Conservation (phyloP, 2,888 invertebrate species). For the Protula sp. region DNA sequence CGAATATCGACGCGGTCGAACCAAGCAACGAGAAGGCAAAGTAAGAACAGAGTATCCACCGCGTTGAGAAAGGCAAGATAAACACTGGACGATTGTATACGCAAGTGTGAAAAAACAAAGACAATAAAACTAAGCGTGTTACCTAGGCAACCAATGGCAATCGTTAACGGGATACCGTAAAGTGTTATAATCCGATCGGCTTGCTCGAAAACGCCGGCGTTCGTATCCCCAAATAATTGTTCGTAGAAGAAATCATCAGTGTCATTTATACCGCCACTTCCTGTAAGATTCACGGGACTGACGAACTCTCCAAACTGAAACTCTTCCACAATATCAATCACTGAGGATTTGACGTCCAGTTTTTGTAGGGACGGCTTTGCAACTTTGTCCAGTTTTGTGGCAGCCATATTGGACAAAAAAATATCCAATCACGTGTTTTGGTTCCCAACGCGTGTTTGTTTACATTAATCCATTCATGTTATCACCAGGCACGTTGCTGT, state of each 20-base stretch:
- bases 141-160: slow-evolving; percentile 7
- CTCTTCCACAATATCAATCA: neutral
- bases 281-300: too few species aligned
- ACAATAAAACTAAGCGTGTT: slow-evolving; percentile 13
- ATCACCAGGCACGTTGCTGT: too few species aligned
- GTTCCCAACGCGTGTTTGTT: too few species aligned
- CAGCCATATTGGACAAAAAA: neutral
- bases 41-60: slow-evolving; percentile 14
- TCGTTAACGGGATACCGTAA: slow-evolving; percentile 8
- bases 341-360: neutral
- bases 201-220: neutral
- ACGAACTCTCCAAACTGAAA: neutral
- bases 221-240: neutral
- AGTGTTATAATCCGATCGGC: slow-evolving; percentile 3
- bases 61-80: slow-evolving; percentile 16
- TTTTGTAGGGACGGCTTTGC: neutral
- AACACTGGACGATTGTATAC: slow-evolving; percentile 11
- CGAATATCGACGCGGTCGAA: slow-evolving; percentile 8
- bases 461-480: too few species aligned
- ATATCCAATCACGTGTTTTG: too few species aligned
- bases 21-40: slow-evolving; percentile 10
- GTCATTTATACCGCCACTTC: too few species aligned
- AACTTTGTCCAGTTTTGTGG: neutral
- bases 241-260: neutral
- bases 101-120: slow-evolving; percentile 7